phyloP scores from a whole-genome alignment of 2,888 invertebrate species.

The Cenopis cana region DNA sequence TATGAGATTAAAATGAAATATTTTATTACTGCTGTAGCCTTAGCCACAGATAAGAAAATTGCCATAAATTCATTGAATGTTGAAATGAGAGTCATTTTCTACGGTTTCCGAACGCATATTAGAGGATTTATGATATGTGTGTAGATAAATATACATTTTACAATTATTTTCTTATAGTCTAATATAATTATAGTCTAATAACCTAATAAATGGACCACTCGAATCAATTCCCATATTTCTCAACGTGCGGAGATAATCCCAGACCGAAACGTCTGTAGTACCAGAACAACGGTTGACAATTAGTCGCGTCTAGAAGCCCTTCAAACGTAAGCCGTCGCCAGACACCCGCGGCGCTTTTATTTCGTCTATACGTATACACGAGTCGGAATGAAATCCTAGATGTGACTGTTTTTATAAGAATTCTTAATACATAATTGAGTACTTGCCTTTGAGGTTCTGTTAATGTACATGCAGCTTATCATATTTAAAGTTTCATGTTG shows the following conservation, averaged over 20 bases:
- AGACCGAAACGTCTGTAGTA: conserved; percentile 26
- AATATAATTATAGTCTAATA: too few relatives aligned
- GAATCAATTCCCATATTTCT: neutral
- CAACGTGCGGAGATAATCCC: conserved; percentile 7
- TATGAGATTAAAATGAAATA: too few relatives aligned
- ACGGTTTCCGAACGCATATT: too few relatives aligned
- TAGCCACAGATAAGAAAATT: too few relatives aligned
- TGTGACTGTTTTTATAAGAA: conserved; percentile 45
- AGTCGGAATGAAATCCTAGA: conserved; percentile 49
- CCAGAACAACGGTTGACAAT: conserved; percentile 70
- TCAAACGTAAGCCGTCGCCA: conserved; percentile 75
- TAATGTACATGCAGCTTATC: neutral
- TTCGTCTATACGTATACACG: conserved; percentile 60
- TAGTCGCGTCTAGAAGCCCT: conserved; percentile 77
- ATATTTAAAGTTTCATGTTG: neutral
- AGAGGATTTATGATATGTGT: too few relatives aligned
- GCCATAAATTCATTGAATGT: too few relatives aligned
- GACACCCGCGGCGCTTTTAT: conserved; percentile 74
- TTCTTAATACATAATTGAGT: conserved; percentile 12
- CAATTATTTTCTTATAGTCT: too few relatives aligned
- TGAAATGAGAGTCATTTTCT: too few relatives aligned
- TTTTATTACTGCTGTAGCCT: too few relatives aligned
- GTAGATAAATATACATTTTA: too few relatives aligned
- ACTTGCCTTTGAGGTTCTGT: neutral
- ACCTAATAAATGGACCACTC: neutral